Evolutionary conservation across 1,140 invertebrate genomes (phyloP), one percentile per base, ranked within the genome.

Genomic region (Drosophila paulistorum): DNA sequence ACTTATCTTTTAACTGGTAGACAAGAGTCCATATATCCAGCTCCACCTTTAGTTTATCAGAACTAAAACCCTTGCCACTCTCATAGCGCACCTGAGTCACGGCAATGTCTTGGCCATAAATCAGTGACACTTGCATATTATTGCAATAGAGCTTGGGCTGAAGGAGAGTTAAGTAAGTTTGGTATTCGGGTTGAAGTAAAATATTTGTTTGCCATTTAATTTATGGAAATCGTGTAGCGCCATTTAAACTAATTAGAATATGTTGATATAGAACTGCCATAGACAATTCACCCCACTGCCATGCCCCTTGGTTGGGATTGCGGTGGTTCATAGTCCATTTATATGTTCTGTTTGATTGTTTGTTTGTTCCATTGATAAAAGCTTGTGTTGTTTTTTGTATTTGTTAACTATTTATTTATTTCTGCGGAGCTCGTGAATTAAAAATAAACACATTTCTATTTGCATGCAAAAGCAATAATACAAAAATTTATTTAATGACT

Each of bases 81-180:
- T 5, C 11, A 51, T 9, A 51, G 7, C 45, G 45, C 17, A 51
- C 45, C 45, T 51, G 45, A 48, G 14, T 10, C 45, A 17, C 14
- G 20, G 17, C 45, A 51, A 23, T 51, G 61, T 71, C 58, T 79
- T 83, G 69, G 69, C 69, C 76, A 86, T 86, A 86, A 86, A 86
- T 86, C 82, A 86, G 83, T 86, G 82, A 87, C 82, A 86, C 66
- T 86, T 86, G 79, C 83, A 86, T 66, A 79, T 23, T 51, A 51
- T 64, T 84, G 81, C 77, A 84, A 51, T 74, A 39, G 30, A 68
- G 45, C 20, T 10, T 20, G 9, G 61, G 41, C 23, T 30, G 10
- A 17, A 63, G 41, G 11, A 45, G 30, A 37, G 10, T 51, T 67
- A 23, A 35, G 45, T 77, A 65, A 59, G 45, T 62, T 59, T 51